Evolutionary conservation across 2,113 vertebrate species (phyloP).

Genomic region (Leptobrachium leishanense): DNA sequence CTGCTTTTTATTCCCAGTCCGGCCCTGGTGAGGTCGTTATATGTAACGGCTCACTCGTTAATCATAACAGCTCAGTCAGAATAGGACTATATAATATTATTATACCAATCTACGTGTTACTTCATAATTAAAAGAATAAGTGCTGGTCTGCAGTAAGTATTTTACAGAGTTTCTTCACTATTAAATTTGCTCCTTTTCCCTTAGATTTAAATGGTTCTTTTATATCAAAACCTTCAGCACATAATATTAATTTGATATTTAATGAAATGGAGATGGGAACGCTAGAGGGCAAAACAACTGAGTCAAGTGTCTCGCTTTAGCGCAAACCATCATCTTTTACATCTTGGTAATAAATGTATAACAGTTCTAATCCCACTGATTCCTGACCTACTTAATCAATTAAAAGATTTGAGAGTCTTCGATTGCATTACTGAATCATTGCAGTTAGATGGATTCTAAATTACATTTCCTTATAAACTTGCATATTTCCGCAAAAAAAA

Average conservation of each 20-base stretch:
- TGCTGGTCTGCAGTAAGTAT: not conserved
- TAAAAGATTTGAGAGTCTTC: not conserved
- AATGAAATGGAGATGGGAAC: constrained; percentile 11
- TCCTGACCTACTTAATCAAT: constrained; percentile 31
- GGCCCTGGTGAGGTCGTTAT: too few species aligned
- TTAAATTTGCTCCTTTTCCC: not conserved
- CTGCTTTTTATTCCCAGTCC: too few species aligned
- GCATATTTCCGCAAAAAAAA: not conserved
- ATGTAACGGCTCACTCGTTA: too few species aligned
- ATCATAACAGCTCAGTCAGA: too few species aligned
- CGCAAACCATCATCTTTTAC: constrained; percentile 7
- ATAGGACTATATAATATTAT: too few species aligned
- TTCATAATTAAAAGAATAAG: not conserved
- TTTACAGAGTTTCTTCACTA: not conserved
- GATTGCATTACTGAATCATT: not conserved
- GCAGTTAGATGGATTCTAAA: not conserved
- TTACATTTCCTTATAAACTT: not conserved
- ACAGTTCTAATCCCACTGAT: constrained; percentile 5
- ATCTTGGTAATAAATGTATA: not conserved
- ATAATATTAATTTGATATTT: constrained; percentile 8
- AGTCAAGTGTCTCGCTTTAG: not conserved
- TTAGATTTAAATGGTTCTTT: not conserved
- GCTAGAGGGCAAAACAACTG: not conserved
- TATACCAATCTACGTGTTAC: too few species aligned
- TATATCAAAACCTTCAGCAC: not conserved